Evolutionary conservation across 1,140 invertebrate species (phyloP).

Genomic region (Hyles vespertilio): DNA sequence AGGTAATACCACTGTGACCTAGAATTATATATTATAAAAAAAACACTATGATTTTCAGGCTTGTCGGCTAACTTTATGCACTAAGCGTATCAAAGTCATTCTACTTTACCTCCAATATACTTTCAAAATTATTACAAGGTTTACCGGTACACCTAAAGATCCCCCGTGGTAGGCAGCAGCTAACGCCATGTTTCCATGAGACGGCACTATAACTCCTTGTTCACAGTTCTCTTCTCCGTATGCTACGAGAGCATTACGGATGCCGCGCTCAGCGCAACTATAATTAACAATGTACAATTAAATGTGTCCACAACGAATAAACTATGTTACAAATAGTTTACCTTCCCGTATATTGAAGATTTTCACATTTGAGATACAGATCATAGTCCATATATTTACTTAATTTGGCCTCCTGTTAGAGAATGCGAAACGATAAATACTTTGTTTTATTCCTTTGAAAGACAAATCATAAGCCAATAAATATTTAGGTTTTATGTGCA

Average conservation of each 20-base stretch:
- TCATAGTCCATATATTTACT: conserved; percentile 66
- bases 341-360: conserved; percentile 67
- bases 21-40: not conserved
- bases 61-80: too few relatives aligned
- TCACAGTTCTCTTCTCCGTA: conserved; percentile 27
- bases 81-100: too few relatives aligned
- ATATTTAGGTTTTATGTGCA: not conserved
- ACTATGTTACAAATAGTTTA: conserved; percentile 20
- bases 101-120: too few relatives aligned
- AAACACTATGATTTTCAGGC: too few relatives aligned
- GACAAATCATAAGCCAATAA: not conserved
- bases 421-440: conserved; percentile 3
- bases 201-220: conserved; percentile 54
- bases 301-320: not conserved
- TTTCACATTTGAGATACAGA: conserved; percentile 67
- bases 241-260: conserved; percentile 48
- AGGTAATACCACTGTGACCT: conserved; percentile 53
- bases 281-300: not conserved
- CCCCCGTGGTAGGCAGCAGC: conserved; percentile 56
- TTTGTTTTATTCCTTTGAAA: not conserved
- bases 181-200: conserved; percentile 49
- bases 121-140: not conserved
- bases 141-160: conserved; percentile 47
- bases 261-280: conserved; percentile 59
- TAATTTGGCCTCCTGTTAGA: conserved; percentile 61